Evolutionary conservation across 2,797 vertebrate genomes (phyloP), one percentile per base, ranked within the genome.

Genomic region (Serranus cabrilla): DNA sequence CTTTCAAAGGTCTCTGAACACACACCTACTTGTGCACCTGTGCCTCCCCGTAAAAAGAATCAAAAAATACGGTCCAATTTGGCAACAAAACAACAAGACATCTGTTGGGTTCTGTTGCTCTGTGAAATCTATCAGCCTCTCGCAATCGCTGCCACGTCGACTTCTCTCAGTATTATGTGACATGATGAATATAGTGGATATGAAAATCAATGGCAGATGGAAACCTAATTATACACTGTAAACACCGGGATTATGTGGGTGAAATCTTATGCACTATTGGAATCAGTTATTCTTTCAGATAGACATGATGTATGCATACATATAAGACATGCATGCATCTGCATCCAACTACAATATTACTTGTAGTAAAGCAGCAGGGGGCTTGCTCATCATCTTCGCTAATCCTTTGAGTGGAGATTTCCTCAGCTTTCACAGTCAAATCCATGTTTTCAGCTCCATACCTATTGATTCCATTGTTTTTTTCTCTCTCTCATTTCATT

Each of bases 401-500:
- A 92, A 91, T 89, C 82, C 83, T 74, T 52, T 63, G 74, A 76
- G 62, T 61, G 71, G 84, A 82, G 89, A 87, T 86, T 83, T 86
- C 74, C 71, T 75, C 83, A 72, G 80, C 79, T 75, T 85, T 71
- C 23, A n/a, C 74, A 79, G 85, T 71, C 73, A 87, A 74, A 85
- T 88, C 84, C 76, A 78, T 84, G 85, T 74, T 85, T 88, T 87
- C 85, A 90, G 89, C 90, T 92, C 81, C 65, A 81, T 86, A 63
- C 34, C 78, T 84, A 91, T 90, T 82, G 84, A 91, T 92, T 91
- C 50, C 51, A 77, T 81, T 71, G 71, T 80, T 81, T 83, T 81
- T 83, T 31, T 60, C 25, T 54, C 37, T 56, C 20, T 72, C 67
- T 76, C 72, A 72, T 77, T 74, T 59, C 74, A 60, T 76, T 78